These are phyloP conservation scores for Clavelina lepadiformis DNA, from an alignment of 23 tunicate genomes.

Conservation along the genomic window DNA sequence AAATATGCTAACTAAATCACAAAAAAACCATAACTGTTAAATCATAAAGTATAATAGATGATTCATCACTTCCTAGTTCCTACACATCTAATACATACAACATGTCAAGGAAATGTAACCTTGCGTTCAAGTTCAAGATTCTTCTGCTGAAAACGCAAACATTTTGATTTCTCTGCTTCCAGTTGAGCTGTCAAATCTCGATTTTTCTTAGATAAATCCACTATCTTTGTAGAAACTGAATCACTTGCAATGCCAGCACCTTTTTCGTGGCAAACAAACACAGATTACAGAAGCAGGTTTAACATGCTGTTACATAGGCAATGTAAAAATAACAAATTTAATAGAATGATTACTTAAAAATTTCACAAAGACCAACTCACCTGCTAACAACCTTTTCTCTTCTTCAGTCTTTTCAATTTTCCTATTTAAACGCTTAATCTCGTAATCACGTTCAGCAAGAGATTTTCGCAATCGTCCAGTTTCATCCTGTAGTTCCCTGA, in stretches of 20 bases:
- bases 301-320: neutral
- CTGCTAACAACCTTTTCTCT: constrained; percentile 75
- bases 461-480: constrained; percentile 83
- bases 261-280: too few relatives aligned
- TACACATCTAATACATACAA: too few relatives aligned
- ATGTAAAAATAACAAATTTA: neutral
- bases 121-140: constrained; percentile 48
- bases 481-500: constrained; percentile 89
- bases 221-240: constrained; percentile 83
- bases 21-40: too few relatives aligned
- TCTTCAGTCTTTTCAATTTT: constrained; percentile 59
- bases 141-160: constrained; percentile 54
- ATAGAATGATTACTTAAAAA: neutral
- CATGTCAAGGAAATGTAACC: too few relatives aligned
- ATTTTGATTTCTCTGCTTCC: constrained; percentile 78
- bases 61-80: too few relatives aligned
- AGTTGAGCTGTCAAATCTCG: constrained; percentile 67
- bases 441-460: constrained; percentile 82
- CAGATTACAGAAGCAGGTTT: too few relatives aligned
- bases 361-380: constrained; percentile 12
- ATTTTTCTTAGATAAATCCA: constrained; percentile 84
- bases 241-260: constrained; percentile 68
- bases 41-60: too few relatives aligned
- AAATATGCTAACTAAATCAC: too few relatives aligned
- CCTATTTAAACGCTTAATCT: constrained; percentile 51